Evolutionary conservation across 2,888 invertebrate genomes (phyloP).

Genomic region (Rhopalosiphum nymphaeae): DNA sequence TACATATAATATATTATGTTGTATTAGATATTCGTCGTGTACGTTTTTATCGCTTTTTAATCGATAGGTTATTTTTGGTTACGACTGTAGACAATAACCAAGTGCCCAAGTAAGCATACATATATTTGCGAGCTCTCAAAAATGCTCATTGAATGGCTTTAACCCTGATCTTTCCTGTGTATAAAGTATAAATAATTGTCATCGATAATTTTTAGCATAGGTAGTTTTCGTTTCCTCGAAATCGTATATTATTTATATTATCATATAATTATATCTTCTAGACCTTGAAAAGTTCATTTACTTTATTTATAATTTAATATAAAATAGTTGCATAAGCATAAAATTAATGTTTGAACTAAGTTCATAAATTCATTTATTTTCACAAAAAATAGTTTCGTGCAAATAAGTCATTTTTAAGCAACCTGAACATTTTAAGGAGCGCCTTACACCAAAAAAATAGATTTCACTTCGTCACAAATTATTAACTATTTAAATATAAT

Average conservation of each 20-base stretch:
- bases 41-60: neutral
- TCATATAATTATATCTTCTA: neutral
- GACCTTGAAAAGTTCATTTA: constrained; percentile 7
- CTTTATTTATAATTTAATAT: neutral
- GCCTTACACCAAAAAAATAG: neutral
- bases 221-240: neutral
- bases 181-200: neutral
- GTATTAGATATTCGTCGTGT: neutral
- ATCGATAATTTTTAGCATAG: neutral
- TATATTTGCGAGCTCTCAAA: neutral
- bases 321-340: neutral
- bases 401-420: neutral
- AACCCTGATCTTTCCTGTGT: neutral
- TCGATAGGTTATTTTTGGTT: neutral
- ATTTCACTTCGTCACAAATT: neutral
- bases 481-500: neutral
- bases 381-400: neutral
- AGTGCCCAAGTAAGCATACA: neutral
- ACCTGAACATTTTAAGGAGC: neutral
- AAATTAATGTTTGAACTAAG: neutral
- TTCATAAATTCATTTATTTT: neutral
- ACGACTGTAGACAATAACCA: neutral
- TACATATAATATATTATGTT: neutral
- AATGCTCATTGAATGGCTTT: neutral
- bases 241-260: neutral